Percentiles rank a stretch among this genome's conserved stretches.
These are phyloP conservation scores for Cetonia aurata DNA, from an alignment of 2,888 invertebrate genomes.

Conservation along the genomic window DNA sequence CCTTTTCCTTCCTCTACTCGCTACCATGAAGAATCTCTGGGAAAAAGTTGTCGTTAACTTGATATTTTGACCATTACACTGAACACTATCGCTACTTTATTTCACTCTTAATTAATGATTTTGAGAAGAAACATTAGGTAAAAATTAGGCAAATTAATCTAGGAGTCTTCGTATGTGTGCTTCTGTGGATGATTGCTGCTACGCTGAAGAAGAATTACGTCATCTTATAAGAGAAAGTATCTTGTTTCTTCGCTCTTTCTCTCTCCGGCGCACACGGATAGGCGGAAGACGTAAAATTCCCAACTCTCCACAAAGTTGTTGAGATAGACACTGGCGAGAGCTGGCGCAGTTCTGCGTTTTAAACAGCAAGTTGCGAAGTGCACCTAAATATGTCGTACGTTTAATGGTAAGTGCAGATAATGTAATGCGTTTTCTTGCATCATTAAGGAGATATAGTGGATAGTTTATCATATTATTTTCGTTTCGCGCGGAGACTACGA, in stretches of 20 bases:
- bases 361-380: conserved; percentile 29
- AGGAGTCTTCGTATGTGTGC: conserved; percentile 8
- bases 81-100: conserved; percentile 53
- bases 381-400: conserved; percentile 35
- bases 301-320: conserved; percentile 2
- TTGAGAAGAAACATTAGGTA: conserved; percentile 55
- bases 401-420: conserved; percentile 36
- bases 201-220: conserved; percentile 28
- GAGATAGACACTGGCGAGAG: conserved; percentile 7
- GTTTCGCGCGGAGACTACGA: conserved; percentile 7
- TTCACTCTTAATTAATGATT: conserved; percentile 55
- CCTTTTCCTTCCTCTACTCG: too few species aligned
- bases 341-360: conserved; percentile 11
- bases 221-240: not conserved
- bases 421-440: conserved; percentile 44
- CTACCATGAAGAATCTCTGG: conserved; percentile 1
- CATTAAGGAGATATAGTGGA: conserved; percentile 38
- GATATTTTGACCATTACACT: conserved; percentile 50
- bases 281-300: conserved; percentile 4
- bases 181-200: not conserved
- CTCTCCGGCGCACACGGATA: not conserved
- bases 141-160: conserved; percentile 58
- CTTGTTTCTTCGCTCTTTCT: not conserved
- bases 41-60: conserved; percentile 43
- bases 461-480: conserved; percentile 43